phyloP scores from a whole-genome alignment of 2,797 vertebrate genomes.

The Rhyacichthys aspro region DNA sequence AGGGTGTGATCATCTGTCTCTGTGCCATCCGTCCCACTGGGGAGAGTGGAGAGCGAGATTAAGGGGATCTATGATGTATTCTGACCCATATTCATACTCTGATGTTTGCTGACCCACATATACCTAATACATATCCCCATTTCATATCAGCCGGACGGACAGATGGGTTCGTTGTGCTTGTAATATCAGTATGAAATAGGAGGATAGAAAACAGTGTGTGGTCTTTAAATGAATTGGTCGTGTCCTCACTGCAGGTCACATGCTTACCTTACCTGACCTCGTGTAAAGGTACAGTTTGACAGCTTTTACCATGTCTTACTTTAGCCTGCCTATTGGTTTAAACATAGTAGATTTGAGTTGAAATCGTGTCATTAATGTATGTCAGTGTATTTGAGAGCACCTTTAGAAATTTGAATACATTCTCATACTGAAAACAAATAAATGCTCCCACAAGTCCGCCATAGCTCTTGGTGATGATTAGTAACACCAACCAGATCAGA shows the following conservation, averaged over 20 bases:
- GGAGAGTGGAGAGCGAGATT: slow-evolving; percentile 47
- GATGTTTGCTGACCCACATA: slow-evolving; percentile 67
- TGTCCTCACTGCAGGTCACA: not conserved
- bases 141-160: slow-evolving; percentile 6
- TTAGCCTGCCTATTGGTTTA: too few species aligned
- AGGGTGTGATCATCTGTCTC: slow-evolving; percentile 67
- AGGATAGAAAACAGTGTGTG: not conserved
- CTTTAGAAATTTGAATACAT: too few species aligned
- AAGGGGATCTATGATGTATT: slow-evolving; percentile 64
- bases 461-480: too few species aligned
- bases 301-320: not conserved
- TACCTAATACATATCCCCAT: slow-evolving; percentile 35
- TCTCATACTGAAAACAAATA: too few species aligned
- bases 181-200: not conserved
- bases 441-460: too few species aligned
- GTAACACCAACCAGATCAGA: too few species aligned
- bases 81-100: slow-evolving; percentile 66
- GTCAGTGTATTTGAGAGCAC: too few species aligned
- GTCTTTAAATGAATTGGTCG: too few species aligned
- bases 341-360: too few species aligned
- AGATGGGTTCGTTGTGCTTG: not conserved
- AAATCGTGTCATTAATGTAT: too few species aligned
- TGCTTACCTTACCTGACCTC: not conserved
- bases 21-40: slow-evolving; percentile 58
- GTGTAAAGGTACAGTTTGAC: not conserved